phyloP scores from a whole-genome alignment of 2,888 invertebrate genomes.

The Apodemia hepburni region DNA sequence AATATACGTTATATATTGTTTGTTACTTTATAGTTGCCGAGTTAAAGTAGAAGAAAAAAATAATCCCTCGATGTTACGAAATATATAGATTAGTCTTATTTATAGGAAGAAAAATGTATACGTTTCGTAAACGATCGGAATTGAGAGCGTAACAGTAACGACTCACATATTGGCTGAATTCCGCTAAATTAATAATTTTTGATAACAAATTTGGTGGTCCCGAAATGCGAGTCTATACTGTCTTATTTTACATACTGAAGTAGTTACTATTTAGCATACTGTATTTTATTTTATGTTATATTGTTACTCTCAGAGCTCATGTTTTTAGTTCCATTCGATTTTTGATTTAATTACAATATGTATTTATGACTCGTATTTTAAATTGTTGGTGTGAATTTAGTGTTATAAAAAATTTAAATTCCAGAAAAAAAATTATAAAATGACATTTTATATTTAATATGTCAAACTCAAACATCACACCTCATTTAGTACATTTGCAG shows the following conservation, averaged over 20 bases:
- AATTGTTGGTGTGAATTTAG: too few species aligned
- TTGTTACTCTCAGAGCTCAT: slow-evolving; percentile 18
- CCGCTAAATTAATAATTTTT: slow-evolving; percentile 28
- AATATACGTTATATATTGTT: slow-evolving; percentile 41
- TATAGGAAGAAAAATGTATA: slow-evolving; percentile 36
- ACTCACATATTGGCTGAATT: slow-evolving; percentile 40
- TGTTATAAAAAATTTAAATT: too few species aligned
- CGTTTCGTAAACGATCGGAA: slow-evolving; percentile 50
- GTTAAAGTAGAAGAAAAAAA: slow-evolving; percentile 39
- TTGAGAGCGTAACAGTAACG: slow-evolving; percentile 45
- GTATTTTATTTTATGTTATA: slow-evolving; percentile 55
- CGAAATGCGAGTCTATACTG: slow-evolving; percentile 54
- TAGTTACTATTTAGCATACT: slow-evolving; percentile 67
- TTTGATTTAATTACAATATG: neutral
- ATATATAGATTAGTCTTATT: slow-evolving; percentile 40
- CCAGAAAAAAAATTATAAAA: too few species aligned
- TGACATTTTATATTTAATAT: too few species aligned
- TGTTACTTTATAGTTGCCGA: slow-evolving; percentile 51
- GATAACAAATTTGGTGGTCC: slow-evolving; percentile 33
- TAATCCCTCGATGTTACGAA: slow-evolving; percentile 47
- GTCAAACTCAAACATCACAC: too few species aligned
- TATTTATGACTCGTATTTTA: too few species aligned
- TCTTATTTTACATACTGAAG: slow-evolving; percentile 76
- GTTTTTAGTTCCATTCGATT: slow-evolving; percentile 43
- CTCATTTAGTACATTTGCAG: too few species aligned